phyloP scores from a whole-genome alignment of 2,113 vertebrate species.

The Hymenochirus boettgeri region DNA sequence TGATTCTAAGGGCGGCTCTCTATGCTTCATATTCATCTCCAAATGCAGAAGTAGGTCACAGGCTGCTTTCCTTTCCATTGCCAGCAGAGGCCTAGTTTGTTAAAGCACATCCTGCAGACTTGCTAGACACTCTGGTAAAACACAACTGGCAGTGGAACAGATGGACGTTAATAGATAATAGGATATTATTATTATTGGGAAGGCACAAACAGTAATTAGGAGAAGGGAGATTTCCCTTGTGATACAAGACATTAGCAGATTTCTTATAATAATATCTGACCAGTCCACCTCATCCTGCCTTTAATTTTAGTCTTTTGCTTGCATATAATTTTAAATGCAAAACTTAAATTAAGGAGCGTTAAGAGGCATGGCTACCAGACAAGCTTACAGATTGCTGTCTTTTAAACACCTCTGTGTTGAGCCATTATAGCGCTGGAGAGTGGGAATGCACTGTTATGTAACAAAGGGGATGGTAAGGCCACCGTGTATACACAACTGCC shows the following conservation, averaged over 20 bases:
- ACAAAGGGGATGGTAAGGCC: too few relatives aligned
- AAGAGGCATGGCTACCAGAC: too few relatives aligned
- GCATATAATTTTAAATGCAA: too few relatives aligned
- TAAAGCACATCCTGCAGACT: constrained; percentile 35
- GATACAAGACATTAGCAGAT: not conserved
- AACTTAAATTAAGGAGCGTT: too few relatives aligned
- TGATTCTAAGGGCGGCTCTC: constrained; percentile 29
- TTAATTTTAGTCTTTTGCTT: too few relatives aligned
- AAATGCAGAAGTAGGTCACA: constrained; percentile 39
- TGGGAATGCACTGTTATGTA: too few relatives aligned
- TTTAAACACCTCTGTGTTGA: too few relatives aligned
- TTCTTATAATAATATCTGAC: constrained; percentile 2
- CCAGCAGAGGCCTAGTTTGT: constrained; percentile 29
- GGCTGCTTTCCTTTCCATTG: constrained; percentile 33
- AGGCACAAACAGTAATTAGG: constrained; percentile 7
- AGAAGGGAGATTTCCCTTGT: not conserved
- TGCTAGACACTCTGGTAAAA: constrained; percentile 12
- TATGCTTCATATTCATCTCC: constrained; percentile 19
- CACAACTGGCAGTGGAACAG: constrained; percentile 18
- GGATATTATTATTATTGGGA: constrained; percentile 3
- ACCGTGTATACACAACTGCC: too few relatives aligned
- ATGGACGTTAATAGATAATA: constrained; percentile 7
- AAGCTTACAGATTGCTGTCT: too few relatives aligned
- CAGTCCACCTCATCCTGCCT: not conserved
- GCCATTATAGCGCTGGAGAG: too few relatives aligned